Percentiles rank a stretch among this genome's conserved stretches.
These are phyloP conservation scores for Eubucco bourcierii DNA, from an alignment of 2,113 vertebrate species.

Conservation along the genomic window DNA sequence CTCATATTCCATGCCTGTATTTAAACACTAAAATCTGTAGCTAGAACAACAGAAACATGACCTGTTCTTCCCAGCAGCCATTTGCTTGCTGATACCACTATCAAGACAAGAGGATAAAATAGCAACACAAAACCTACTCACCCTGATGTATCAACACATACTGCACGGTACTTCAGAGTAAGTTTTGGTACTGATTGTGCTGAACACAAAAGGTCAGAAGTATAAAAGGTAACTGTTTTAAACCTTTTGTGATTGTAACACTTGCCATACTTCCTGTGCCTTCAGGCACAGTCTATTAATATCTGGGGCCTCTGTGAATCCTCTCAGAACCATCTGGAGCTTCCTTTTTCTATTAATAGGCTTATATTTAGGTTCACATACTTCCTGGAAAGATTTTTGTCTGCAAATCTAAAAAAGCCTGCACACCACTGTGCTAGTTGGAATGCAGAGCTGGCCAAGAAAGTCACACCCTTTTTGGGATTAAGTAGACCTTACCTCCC, in stretches of 20 bases:
- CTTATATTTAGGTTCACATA: neutral
- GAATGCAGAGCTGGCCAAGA: neutral
- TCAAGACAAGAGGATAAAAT: neutral
- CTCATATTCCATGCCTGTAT: neutral
- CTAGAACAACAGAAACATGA: neutral
- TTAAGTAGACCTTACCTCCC: neutral
- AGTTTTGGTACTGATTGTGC: neutral
- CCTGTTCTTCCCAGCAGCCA: neutral
- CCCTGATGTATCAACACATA: neutral
- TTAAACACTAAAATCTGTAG: neutral
- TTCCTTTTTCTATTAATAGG: neutral
- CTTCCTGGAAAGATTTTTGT: neutral
- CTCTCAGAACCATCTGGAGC: neutral
- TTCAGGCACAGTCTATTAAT: neutral
- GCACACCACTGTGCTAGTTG: neutral
- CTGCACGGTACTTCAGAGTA: neutral
- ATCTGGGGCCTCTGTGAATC: neutral
- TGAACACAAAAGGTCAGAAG: neutral
- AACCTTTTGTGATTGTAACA: neutral
- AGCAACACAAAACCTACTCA: neutral
- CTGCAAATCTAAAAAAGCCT: neutral
- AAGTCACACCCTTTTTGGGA: neutral
- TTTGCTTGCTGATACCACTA: neutral
- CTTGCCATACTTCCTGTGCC: neutral
- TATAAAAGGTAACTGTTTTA: neutral